Evolutionary conservation across 2,797 vertebrate species (phyloP), one percentile per base, ranked within the genome.

Genomic region (Ibycter americanus): DNA sequence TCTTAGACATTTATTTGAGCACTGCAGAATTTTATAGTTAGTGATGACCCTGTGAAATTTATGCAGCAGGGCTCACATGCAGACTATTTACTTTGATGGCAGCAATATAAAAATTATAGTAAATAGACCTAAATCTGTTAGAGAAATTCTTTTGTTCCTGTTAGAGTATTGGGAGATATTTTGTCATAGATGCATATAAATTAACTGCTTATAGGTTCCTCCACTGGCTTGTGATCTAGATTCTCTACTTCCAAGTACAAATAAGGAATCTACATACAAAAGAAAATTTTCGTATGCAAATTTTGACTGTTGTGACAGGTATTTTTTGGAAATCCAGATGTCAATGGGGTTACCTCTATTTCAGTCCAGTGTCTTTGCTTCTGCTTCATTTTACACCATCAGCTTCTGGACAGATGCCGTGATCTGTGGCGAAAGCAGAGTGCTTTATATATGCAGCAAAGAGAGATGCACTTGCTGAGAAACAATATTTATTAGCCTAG

Each of bases 351-450:
- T 62, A 15, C 26, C 38, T 86, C 26, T 82, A 3, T 65, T 83
- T 68, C 36, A 55, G 21, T 21, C 32, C 36, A 12, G 17, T 4
- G 15, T 44, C 31, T 77, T n/a, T 65, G 25, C 11, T 46, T 55
- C 63, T 82, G 10, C 63, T 79, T 88, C 18, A 31, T 67, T 82
- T 83, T 71, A 52, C 63, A 66, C 8, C 59, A 81, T 47, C 52
- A 51, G 8, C 18, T 71, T 66, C 36, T 11, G 68, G 74, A 61
- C 26, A 21, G 65, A 14, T 0, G 0, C 31, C 0, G 1, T 40
- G 51, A 54, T 65, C 46, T 67, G 51, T 5, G 8, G 58, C 20
- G 66, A 70, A 66, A 77, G 22, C 62, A 36, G 46, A 68, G 58
- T 12, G 27, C 11, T 93, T 85, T 42, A 29, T n/a, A 6, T 25